Percentiles rank a stretch among this genome's conserved stretches.
Conservation (phyloP, 2,888 invertebrate genomes). For the Entomobrya proxima region DNA sequence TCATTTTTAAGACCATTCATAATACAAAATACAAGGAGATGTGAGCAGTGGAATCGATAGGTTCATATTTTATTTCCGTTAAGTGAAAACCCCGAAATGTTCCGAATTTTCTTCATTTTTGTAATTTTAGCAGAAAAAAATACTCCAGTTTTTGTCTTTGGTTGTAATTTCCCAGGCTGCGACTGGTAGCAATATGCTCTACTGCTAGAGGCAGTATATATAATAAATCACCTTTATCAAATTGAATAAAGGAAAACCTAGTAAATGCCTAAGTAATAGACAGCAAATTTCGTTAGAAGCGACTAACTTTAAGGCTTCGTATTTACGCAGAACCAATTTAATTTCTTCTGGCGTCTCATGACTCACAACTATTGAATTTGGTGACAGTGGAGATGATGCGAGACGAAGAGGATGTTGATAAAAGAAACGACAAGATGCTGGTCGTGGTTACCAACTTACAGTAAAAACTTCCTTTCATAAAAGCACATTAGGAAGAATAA, state of each 20-base stretch:
- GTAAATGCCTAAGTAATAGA: background rate
- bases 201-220: no score
- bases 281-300: background rate
- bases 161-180: constrained; percentile 8
- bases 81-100: background rate
- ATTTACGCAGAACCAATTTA: background rate
- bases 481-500: no score
- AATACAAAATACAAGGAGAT: background rate
- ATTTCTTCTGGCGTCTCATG: constrained; percentile 6
- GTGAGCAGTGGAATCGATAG: background rate
- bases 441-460: background rate
- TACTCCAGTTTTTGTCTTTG: background rate
- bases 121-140: background rate
- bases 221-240: no score
- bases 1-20: background rate
- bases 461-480: no score
- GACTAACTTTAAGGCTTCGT: background rate
- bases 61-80: background rate
- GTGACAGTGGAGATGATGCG: background rate
- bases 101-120: background rate
- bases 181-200: background rate
- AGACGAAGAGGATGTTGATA: constrained; percentile 3
- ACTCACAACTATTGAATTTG: background rate
- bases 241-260: no score
- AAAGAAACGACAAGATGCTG: constrained; percentile 2